Base-by-base conservation (phyloP, 2,888 invertebrate genomes). In the Luperina nickerlii region DNA sequence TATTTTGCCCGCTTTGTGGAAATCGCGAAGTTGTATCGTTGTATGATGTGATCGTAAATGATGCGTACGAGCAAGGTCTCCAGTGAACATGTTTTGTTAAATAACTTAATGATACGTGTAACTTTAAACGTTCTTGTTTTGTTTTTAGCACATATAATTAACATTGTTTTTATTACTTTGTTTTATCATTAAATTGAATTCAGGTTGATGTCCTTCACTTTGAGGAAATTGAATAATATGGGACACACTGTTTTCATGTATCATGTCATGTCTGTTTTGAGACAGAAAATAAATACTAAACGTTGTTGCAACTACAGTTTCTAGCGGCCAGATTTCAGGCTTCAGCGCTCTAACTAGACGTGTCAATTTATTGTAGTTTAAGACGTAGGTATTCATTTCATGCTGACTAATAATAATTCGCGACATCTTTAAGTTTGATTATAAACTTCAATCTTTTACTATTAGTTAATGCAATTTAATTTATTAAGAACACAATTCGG, bases 61-160 rank as follows among this genome's bases (percentile, higher is more conserved):
- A 80, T 62, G 82, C 80, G 74, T 62, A 75, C 45, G 32, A 20
- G 32, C 87, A 84, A 89, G 87, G 87, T 82, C 79, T 71, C 76
- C 13, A 32, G 15, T 54, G n/a, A 67, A 74, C 57, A 68, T 78
- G 60, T 80, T 74, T 70, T 74, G 80, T 82, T 66, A 72, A 62
- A 74, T 75, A 74, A 85, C 27, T 70, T 62, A 38, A 42, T 45
- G 62, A 76, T 87, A 57, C 38, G 51, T 48, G 67, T 32, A 54
- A 69, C 24, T 51, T 18, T 15, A 60, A 48, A 57, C 38, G 77
- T 78, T 85, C 78, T 81, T 71, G 71, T 87, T 68, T 73, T 70
- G 78, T 83, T 84, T 84, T 84, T 76, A 60, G 48, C 70, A 63
- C 51, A 70, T 65, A 3, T 65, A 3, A 63, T 76, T 66, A 57